Base-by-base conservation (phyloP, 2,113 vertebrate genomes). In the Hyla sarda region DNA sequence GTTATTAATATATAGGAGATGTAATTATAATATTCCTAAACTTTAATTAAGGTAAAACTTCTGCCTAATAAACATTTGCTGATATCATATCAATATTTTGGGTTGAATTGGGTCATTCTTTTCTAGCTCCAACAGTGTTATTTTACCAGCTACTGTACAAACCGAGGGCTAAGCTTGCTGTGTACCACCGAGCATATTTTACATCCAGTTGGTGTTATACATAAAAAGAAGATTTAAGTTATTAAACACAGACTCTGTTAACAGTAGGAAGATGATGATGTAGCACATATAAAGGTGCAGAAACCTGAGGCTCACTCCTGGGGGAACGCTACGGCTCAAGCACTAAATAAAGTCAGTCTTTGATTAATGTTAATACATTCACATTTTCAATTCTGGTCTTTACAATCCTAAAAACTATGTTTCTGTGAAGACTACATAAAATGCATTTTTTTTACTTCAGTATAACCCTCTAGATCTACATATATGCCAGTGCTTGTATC, bases 181-280 rank as follows among this genome's bases (percentile, higher is more conserved):
- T 62, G n/a, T 37, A 75, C 4, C 76, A 67, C 30, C 14, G 34
- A 8, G 58, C 23, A 77, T 77, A 85, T 84, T 84, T 84, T 77
- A 77, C 65, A 34, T 76, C 25, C 41, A 77, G 52, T 67, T 77
- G 19, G 37, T 67, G 73, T 52, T 77, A 13, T 85, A 77, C 45
- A 85, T 77, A 67, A 85, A 85, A 77, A 34, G 32, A 83, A 58
- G 56, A 28, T 34, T 67, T 77, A 67, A 65, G 50, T 76, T 32
- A 77, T 77, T 84, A 85, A 76, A 88, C 65, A 21, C 7, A 50
- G n/a, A 28, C 72, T 84, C 77, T 65, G 69, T 75, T 75, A 52
- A 74, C 52, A 60, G 71, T 37, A 47, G 56, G 56, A 76, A 65
- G 56, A 32, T 37, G 65, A 84, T 65, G 72, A 65, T 5, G 37